Percentiles rank a stretch among this genome's conserved stretches.
phyloP scores from a whole-genome alignment of 2,797 vertebrate genomes.

The Arnoldichthys spilopterus region DNA sequence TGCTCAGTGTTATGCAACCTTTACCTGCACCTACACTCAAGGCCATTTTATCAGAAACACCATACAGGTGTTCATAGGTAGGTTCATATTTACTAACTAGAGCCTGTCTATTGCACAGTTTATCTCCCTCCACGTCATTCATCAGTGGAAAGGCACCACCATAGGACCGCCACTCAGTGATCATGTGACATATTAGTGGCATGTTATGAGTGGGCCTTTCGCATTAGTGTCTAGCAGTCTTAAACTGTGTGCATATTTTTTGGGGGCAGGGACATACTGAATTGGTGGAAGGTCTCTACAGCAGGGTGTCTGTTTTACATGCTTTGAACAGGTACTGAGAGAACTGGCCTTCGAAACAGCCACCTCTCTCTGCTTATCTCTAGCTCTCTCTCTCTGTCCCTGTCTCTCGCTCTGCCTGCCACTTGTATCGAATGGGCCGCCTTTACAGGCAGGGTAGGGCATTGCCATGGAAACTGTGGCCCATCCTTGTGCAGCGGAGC shows the following conservation, averaged over 20 bases:
- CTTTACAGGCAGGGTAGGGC: conserved; percentile 45
- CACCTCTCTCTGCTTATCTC: background rate
- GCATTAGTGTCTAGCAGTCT: background rate
- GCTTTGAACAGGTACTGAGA: background rate
- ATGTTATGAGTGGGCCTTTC: background rate
- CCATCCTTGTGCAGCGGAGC: conserved; percentile 28
- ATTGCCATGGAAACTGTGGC: conserved; percentile 52
- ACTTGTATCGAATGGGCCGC: conserved; percentile 25
- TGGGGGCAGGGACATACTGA: background rate
- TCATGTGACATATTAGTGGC: background rate
- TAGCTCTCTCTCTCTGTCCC: background rate
- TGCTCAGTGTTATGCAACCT: no score
- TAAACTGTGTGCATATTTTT: background rate
- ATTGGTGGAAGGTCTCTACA: background rate
- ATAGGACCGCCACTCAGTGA: background rate
- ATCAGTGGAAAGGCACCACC: background rate
- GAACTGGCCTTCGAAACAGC: background rate
- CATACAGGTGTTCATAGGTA: background rate
- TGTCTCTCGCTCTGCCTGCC: background rate
- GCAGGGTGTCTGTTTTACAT: background rate
- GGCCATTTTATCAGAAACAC: background rate
- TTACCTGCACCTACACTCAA: background rate
- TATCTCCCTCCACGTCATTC: background rate
- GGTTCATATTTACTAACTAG: background rate
- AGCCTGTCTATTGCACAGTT: background rate